Evolutionary conservation across 2,113 vertebrate species (phyloP).

Genomic region (Passer domesticus): DNA sequence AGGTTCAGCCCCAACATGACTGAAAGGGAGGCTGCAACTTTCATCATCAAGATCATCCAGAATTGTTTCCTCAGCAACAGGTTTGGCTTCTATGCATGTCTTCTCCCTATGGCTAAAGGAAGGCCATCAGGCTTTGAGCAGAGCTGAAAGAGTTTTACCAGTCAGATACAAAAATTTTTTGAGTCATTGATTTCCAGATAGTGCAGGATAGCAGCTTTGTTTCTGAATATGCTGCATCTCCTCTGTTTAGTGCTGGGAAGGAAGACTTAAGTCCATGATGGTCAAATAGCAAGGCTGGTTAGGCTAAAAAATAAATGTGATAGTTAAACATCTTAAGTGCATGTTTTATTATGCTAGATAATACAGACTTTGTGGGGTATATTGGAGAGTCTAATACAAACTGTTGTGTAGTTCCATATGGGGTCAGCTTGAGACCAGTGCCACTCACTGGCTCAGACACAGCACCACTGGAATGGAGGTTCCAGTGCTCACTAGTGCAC

Average conservation of each 20-base stretch:
- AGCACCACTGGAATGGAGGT: neutral
- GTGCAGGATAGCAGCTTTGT: neutral
- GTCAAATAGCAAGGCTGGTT: neutral
- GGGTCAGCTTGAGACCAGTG: neutral
- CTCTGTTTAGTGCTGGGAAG: neutral
- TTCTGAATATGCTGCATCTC: neutral
- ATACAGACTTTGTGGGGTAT: neutral
- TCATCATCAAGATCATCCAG: slow-evolving; percentile 96
- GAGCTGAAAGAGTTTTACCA: neutral
- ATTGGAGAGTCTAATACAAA: neutral
- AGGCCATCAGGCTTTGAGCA: neutral
- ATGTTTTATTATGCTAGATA: neutral
- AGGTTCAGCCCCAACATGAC: slow-evolving; percentile 95
- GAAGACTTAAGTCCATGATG: neutral
- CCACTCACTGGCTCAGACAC: neutral
- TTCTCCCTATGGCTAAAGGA: neutral
- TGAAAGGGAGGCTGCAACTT: slow-evolving; percentile 92
- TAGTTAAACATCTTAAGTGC: neutral
- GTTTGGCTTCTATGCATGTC: slow-evolving; percentile 54
- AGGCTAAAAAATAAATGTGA: neutral
- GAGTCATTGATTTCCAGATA: neutral
- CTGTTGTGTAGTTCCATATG: neutral
- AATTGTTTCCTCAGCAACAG: slow-evolving; percentile 98
- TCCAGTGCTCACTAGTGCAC: neutral
- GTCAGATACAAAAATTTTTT: neutral